Conservation (phyloP, 2,797 vertebrate genomes). For the Sebastolobus altivelis region DNA sequence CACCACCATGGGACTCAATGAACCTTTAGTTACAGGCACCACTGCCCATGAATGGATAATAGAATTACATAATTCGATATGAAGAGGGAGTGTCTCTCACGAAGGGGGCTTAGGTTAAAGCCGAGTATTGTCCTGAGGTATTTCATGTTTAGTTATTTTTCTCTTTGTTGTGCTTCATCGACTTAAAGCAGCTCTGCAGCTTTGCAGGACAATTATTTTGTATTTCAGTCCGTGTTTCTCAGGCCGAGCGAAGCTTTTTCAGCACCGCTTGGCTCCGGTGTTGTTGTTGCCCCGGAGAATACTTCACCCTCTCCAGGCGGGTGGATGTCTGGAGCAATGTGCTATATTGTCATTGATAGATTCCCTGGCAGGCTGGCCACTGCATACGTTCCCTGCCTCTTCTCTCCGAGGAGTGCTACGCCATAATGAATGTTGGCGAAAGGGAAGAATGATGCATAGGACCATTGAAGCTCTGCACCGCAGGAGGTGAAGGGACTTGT, state of each 20-base stretch:
- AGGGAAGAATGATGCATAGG: slow-evolving; percentile 74
- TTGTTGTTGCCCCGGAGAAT: slow-evolving; percentile 64
- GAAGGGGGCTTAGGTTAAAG: slow-evolving; percentile 67
- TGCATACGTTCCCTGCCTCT: slow-evolving; percentile 64
- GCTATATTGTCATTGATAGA: slow-evolving; percentile 82
- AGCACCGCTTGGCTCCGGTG: slow-evolving; percentile 51
- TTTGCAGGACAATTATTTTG: slow-evolving; percentile 11
- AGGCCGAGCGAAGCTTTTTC: slow-evolving; percentile 28
- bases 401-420: slow-evolving; percentile 66
- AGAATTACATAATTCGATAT: slow-evolving; percentile 68
- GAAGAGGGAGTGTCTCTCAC: slow-evolving; percentile 61
- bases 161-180: slow-evolving; percentile 31
- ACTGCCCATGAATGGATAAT: slow-evolving; percentile 76
- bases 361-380: slow-evolving; percentile 69
- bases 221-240: slow-evolving; percentile 13
- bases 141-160: slow-evolving; percentile 52
- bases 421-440: slow-evolving; percentile 72
- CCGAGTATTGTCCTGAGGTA: slow-evolving; percentile 60
- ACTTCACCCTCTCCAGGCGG: slow-evolving; percentile 55
- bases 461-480: slow-evolving; percentile 65
- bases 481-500: slow-evolving; percentile 68
- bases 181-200: slow-evolving; percentile 18
- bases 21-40: slow-evolving; percentile 72
- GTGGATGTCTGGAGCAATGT: slow-evolving; percentile 58
- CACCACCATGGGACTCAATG: slow-evolving; percentile 71